Percentiles rank a stretch among this genome's conserved stretches.
Conservation (phyloP, 2,888 invertebrate genomes). For the Digitonthophagus gazella region DNA sequence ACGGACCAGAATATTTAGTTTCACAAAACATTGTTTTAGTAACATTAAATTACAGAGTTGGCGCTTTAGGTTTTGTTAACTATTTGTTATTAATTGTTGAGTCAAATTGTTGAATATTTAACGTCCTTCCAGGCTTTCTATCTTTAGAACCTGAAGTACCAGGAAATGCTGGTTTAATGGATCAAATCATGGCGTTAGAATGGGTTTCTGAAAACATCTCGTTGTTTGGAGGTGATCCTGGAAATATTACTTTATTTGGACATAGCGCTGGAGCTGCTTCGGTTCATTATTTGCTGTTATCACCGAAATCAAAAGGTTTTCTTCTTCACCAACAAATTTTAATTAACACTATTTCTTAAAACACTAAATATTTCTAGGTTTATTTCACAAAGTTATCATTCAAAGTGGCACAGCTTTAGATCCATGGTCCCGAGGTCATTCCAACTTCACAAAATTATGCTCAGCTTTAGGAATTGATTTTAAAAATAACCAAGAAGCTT, state of each 20-base stretch:
- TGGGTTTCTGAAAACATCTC: neutral
- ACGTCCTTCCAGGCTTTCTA: neutral
- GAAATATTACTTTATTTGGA: neutral
- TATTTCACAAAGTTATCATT: constrained; percentile 41
- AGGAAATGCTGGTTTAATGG: neutral
- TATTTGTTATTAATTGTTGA: neutral
- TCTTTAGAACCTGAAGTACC: neutral
- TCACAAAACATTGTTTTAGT: neutral
- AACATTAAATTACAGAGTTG: neutral
- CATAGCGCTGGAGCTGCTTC: neutral
- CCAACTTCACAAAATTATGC: constrained; percentile 19
- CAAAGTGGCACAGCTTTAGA: constrained; percentile 40
- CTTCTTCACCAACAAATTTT: neutral
- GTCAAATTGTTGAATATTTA: too few relatives aligned
- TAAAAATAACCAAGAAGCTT: constrained; percentile 14
- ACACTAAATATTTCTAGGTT: constrained; percentile 20
- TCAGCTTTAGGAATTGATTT: constrained; percentile 10
- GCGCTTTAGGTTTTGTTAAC: neutral
- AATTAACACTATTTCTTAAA: neutral
- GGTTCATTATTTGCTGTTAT: neutral
- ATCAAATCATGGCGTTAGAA: neutral
- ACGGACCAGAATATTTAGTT: neutral
- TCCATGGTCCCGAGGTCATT: constrained; percentile 32
- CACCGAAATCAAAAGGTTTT: neutral
- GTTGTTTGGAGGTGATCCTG: neutral